Base-by-base conservation (phyloP, 2,888 invertebrate genomes). In the Acanthosepion pharaonis region DNA sequence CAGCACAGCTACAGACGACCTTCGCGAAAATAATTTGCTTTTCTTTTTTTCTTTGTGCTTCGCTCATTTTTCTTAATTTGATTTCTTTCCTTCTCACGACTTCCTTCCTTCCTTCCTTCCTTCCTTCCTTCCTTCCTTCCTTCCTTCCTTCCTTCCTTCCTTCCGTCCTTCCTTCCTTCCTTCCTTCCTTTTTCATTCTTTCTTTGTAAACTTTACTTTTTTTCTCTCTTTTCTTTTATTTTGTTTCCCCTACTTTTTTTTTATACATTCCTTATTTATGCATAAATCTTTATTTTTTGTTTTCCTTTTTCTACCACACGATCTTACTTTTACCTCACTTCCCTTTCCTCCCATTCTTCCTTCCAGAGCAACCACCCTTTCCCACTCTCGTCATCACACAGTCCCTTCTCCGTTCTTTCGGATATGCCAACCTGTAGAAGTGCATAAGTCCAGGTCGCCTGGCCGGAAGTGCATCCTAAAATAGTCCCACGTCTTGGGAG, bases 381-480 rank as follows among this genome's bases (percentile, higher is more conserved):
- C n/a, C 59, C 20, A 59, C 59, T 23, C 20, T 23, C 20, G 23
- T 59, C 23, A 59, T 23, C 59, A 23, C 59, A 5, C 59, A 1
- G 23, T 23, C 59, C 59, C 25, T 23, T 3, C n/a, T 78, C n/a
- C n/a, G 78, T 78, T 78, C 78, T 33, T 9, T 78, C 78, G n/a
- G n/a, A 78, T n/a, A 15, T 78, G 78, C 78, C 78, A 78, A 78
- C 78, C 78, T 78, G 78, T 78, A 78, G 78, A 78, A 78, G 78
- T 78, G 78, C 78, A n/a, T n/a, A n/a, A 33, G 78, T 78, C 78
- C 78, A 15, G n/a, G 33, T 78, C n/a, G 78, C 33, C n/a, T 78
- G 78, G 78, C 78, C 78, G 78, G 78, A 78, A 78, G 78, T 78
- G 78, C 78, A 78, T n/a, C 78, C 78, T n/a, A 78, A 78, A 78